Evolutionary conservation across 2,797 vertebrate species (phyloP).

Genomic region (Remorina albescens): DNA sequence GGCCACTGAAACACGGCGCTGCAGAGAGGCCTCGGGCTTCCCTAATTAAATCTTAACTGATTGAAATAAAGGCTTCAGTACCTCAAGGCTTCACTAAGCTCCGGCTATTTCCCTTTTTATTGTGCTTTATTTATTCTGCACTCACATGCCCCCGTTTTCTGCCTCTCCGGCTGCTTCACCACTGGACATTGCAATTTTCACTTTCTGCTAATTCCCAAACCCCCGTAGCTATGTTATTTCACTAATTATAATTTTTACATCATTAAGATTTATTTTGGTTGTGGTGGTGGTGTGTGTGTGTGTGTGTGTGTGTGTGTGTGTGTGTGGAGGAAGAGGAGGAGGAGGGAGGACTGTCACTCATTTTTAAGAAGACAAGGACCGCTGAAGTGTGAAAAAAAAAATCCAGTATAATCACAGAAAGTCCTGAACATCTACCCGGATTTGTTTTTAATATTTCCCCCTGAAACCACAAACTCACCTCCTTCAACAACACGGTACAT

Average conservation of each 20-base stretch:
- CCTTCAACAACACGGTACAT: no score
- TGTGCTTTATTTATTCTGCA: conserved; percentile 82
- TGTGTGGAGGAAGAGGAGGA: conserved; percentile 30
- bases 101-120: conserved; percentile 86
- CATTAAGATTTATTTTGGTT: conserved; percentile 88
- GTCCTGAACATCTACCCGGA: conserved; percentile 88
- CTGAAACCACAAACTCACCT: background rate
- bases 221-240: conserved; percentile 91
- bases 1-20: conserved; percentile 88
- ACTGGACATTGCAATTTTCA: conserved; percentile 67
- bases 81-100: conserved; percentile 90
- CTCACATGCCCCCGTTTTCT: conserved; percentile 48
- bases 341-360: conserved; percentile 87
- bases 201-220: conserved; percentile 79
- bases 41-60: conserved; percentile 96
- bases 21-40: conserved; percentile 88
- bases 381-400: conserved; percentile 95
- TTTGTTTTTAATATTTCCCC: background rate
- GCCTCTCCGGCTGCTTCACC: conserved; percentile 44
- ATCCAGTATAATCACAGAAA: conserved; percentile 86
- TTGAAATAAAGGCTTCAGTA: conserved; percentile 91
- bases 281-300: conserved; percentile 42
- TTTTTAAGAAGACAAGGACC: conserved; percentile 92
- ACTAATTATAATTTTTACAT: conserved; percentile 89
- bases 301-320: conserved; percentile 52